These are phyloP conservation scores for Leucophenga varia DNA, from an alignment of 1,140 invertebrate genomes.

Conservation along the genomic window DNA sequence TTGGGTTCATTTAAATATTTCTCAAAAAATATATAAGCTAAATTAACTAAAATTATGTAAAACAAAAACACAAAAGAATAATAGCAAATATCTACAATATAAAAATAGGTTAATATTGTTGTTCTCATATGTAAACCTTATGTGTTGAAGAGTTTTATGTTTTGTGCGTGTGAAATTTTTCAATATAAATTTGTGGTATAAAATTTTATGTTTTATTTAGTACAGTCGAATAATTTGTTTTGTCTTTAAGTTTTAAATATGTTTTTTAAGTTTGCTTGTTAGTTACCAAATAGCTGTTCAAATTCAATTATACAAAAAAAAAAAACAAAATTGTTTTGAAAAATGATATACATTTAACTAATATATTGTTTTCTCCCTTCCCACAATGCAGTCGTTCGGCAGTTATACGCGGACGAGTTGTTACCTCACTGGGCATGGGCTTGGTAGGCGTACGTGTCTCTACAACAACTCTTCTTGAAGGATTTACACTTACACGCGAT, in stretches of 20 bases:
- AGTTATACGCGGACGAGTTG: slow-evolving; percentile 90
- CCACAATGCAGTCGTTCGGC: slow-evolving; percentile 86
- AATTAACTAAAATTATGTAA: too few relatives aligned
- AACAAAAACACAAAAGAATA: neutral
- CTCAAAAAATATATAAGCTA: too few relatives aligned
- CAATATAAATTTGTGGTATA: slow-evolving; percentile 35
- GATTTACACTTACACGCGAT: slow-evolving; percentile 89
- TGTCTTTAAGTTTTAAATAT: slow-evolving; percentile 17
- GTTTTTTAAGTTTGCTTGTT: slow-evolving; percentile 23
- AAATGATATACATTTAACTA: too few relatives aligned
- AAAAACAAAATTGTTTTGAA: slow-evolving; percentile 7
- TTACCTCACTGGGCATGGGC: slow-evolving; percentile 86
- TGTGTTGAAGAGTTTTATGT: slow-evolving; percentile 51
- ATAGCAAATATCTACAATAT: too few relatives aligned
- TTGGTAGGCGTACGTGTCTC: slow-evolving; percentile 92
- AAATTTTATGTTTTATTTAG: slow-evolving; percentile 19
- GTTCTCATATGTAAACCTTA: slow-evolving; percentile 49
- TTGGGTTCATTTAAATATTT: too few relatives aligned
- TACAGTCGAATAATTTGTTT: slow-evolving; percentile 23
- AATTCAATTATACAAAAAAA: slow-evolving; percentile 1
- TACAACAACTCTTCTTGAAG: slow-evolving; percentile 84
- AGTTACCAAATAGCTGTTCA: slow-evolving; percentile 16
- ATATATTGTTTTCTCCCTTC: slow-evolving; percentile 24
- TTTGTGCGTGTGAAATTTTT: slow-evolving; percentile 46
- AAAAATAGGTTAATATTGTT: slow-evolving; percentile 24